Base-by-base conservation (phyloP, 2,888 invertebrate genomes). In the Noctua janthe region DNA sequence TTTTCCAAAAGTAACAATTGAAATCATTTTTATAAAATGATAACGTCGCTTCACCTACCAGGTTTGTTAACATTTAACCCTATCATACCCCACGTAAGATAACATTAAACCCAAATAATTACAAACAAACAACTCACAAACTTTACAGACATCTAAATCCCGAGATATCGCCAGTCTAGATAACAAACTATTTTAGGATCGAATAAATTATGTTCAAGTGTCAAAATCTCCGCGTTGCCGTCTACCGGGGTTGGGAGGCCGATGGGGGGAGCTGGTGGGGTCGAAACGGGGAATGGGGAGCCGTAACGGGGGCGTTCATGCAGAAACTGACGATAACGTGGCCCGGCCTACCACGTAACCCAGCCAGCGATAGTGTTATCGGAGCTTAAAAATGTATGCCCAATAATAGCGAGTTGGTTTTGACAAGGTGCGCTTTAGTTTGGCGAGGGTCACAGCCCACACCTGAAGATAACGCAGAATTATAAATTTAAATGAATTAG, bases 271-370 rank as follows among this genome's bases (percentile, higher is more conserved):
- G 83, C 81, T 75, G 78, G 88, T 90, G 82, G 86, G 76, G 78
- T 74, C 83, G 78, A 43, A 77, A 84, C 73, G 88, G 85, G 84
- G 88, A 84, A 86, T 90, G 93, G 92, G 92, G 90, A 89, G 89
- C 93, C 94, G 96, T 96, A 95, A 95, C 96, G 96, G 91, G 93
- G 92, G 97, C 97, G 97, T 97, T 96, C 97, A 97, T 95, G 97
- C 94, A 94, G 96, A 97, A 97, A 96, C 94, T 95, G 96, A 95
- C 96, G 97, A 97, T 97, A 97, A 97, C 97, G 91, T 90, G 90
- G 93, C 91, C 94, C 95, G 93, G 96, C 96, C 97, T 96, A 96
- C 96, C 95, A 96, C 95, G 96, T 96, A 96, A 96, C 96, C 96
- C 95, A 69, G 94, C 91, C 89, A 87, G 87, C 90, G 95, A 95